A percentile compares a stretch with the other conserved stretches of the same genome.
Evolutionary conservation across 2,888 invertebrate genomes (phyloP).

Genomic region (Gonocerus acuteangulatus): DNA sequence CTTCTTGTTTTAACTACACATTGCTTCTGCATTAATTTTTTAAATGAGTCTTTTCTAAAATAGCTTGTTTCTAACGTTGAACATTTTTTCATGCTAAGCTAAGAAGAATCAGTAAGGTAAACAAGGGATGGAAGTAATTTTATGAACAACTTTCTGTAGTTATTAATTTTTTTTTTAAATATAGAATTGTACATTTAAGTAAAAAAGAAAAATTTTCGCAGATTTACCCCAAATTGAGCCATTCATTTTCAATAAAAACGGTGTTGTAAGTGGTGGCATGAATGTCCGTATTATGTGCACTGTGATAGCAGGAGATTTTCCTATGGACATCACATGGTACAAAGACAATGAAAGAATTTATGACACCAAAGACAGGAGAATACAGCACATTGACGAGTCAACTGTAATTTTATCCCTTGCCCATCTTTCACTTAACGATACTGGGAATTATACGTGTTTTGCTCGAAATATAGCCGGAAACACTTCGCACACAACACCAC

Average conservation of each 20-base stretch:
- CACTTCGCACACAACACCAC: conserved; percentile 41
- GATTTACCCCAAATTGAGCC: conserved; percentile 48
- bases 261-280: conserved; percentile 47
- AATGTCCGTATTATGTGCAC: conserved; percentile 51
- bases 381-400: conserved; percentile 44
- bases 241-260: conserved; percentile 48
- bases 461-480: conserved; percentile 43
- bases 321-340: conserved; percentile 57
- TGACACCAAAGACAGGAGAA: conserved; percentile 31
- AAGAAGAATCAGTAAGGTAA: no score
- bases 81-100: no score
- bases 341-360: conserved; percentile 45
- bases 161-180: neutral
- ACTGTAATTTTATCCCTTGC: conserved; percentile 47
- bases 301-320: conserved; percentile 60
- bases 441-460: conserved; percentile 44
- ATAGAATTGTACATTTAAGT: neutral
- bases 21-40: no score
- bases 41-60: no score
- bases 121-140: no score
- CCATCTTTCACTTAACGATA: conserved; percentile 43
- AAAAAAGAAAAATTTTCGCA: conserved; percentile 28
- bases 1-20: no score
- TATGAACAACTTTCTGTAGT: no score
- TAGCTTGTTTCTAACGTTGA: no score